Conservation (phyloP, 2,113 vertebrate genomes). For the Connochaetes taurinus region DNA sequence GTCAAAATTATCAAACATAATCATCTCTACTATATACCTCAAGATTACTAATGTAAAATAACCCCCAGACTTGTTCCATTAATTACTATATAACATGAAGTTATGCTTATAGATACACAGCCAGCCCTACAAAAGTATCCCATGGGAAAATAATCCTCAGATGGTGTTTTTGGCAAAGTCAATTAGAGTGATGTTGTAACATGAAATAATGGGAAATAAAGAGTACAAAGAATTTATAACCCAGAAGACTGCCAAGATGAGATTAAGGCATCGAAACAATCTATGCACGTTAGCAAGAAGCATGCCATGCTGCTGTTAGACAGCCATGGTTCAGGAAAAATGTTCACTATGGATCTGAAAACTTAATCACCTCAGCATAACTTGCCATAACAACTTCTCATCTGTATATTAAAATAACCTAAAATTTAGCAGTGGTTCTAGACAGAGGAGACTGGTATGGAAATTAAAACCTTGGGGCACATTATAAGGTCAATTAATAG, state of each 20-base stretch:
- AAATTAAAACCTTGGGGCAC: background rate
- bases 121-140: background rate
- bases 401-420: background rate
- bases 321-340: background rate
- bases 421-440: background rate
- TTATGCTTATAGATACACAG: background rate
- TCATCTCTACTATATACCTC: background rate
- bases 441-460: background rate
- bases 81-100: background rate
- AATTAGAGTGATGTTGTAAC: background rate
- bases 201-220: conserved; percentile 14
- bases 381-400: background rate
- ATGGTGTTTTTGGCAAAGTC: background rate
- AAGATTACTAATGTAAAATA: background rate
- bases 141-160: background rate
- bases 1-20: background rate
- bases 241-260: background rate
- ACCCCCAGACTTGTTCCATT: background rate
- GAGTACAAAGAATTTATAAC: background rate
- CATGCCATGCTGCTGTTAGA: background rate
- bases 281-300: background rate
- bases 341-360: background rate
- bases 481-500: background rate
- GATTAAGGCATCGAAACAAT: background rate
- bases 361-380: background rate